Evolutionary conservation across 2,113 vertebrate genomes (phyloP).

Genomic region (Stercorarius parasiticus): DNA sequence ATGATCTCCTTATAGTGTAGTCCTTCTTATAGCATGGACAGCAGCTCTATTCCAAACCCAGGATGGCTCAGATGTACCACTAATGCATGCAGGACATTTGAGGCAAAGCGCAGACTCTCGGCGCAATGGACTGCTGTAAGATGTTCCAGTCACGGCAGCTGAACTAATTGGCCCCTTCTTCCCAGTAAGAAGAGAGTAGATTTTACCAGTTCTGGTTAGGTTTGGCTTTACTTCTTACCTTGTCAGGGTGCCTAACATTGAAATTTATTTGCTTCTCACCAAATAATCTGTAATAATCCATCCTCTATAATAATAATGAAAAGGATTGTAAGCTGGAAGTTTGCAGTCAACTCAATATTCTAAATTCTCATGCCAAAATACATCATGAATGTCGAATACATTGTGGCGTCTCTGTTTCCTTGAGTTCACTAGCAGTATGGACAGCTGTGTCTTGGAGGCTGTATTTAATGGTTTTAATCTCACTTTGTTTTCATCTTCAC

Average conservation of each 20-base stretch:
- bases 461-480: conserved; percentile 3
- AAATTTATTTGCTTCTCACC: neutral
- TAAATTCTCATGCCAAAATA: neutral
- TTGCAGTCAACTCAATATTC: neutral
- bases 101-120: neutral
- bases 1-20: neutral
- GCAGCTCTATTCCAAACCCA: neutral
- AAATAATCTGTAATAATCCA: neutral
- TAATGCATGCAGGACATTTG: neutral
- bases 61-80: neutral
- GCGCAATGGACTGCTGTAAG: neutral
- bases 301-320: neutral
- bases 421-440: neutral
- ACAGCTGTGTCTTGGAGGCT: neutral
- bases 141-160: neutral
- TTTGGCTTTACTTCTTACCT: neutral
- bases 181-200: neutral
- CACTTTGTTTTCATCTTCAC: conserved; percentile 53
- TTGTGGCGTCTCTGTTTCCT: neutral
- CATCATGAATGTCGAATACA: neutral
- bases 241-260: neutral
- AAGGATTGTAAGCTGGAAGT: neutral
- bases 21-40: neutral
- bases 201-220: neutral
- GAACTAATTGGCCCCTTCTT: neutral